A percentile compares a stretch with the other conserved stretches of the same genome.
phyloP scores from a whole-genome alignment of 2,113 vertebrate species.

The Gasterosteus aculeatus region DNA sequence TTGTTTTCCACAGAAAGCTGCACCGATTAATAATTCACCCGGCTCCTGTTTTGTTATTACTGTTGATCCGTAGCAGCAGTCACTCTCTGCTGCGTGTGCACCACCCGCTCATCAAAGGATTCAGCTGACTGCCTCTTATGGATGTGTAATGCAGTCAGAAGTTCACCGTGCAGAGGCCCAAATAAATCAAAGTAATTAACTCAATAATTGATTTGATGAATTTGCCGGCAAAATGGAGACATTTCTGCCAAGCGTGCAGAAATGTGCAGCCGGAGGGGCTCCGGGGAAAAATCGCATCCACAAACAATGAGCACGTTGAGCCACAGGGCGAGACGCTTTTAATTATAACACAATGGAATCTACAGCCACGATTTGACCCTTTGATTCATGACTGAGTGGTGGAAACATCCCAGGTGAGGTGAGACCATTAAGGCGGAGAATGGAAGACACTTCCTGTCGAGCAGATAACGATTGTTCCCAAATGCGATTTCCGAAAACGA shows the following conservation, averaged over 20 bases:
- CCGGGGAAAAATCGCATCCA: constrained; percentile 48
- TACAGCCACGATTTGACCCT: constrained; percentile 13
- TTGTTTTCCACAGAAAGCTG: constrained; percentile 6
- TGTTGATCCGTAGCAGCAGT: constrained; percentile 50
- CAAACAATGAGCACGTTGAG: constrained; percentile 52
- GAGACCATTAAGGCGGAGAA: constrained; percentile 8
- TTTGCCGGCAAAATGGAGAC: constrained; percentile 60
- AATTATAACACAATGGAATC: constrained; percentile 47
- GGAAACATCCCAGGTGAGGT: constrained; percentile 28
- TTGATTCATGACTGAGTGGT: constrained; percentile 36
- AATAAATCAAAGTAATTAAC: constrained; percentile 78
- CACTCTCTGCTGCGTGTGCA: constrained; percentile 35
- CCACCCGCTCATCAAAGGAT: constrained; percentile 50
- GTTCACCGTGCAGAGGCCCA: constrained; percentile 56
- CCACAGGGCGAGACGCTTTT: constrained; percentile 51
- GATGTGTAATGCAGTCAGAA: constrained; percentile 52
- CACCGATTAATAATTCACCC: constrained; percentile 43
- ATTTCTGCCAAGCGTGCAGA: constrained; percentile 68
- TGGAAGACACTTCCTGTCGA: constrained; percentile 22
- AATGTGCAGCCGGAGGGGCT: constrained; percentile 36
- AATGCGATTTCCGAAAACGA: constrained; percentile 10
- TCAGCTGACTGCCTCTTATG: constrained; percentile 49
- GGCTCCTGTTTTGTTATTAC: constrained; percentile 39
- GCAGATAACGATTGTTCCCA: constrained; percentile 32
- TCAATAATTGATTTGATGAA: constrained; percentile 74